A percentile compares a stretch with the other conserved stretches of the same genome.
phyloP scores from a whole-genome alignment of 2,888 invertebrate species.

The Ochlodes sylvanus region DNA sequence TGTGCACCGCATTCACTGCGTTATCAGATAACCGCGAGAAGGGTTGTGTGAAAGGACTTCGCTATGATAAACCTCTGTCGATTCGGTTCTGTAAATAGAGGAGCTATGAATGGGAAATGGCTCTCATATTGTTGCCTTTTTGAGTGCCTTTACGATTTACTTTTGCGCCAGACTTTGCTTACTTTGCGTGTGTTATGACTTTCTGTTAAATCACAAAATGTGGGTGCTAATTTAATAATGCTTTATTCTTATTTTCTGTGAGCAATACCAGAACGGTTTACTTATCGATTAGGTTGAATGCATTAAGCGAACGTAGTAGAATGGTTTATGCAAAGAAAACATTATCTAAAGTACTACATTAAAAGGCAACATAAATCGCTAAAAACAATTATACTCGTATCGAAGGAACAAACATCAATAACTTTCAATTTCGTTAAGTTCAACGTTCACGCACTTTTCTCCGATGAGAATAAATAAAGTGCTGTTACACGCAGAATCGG shows the following conservation, averaged over 20 bases:
- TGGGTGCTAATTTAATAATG: too few species aligned
- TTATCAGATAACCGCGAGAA: slow-evolving; percentile 79
- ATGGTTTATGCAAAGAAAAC: slow-evolving; percentile 7
- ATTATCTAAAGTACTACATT: slow-evolving; percentile 28
- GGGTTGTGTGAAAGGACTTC: slow-evolving; percentile 77
- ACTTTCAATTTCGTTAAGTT: slow-evolving; percentile 42
- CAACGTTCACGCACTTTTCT: slow-evolving; percentile 46
- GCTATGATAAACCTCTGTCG: slow-evolving; percentile 75
- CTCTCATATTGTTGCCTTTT: slow-evolving; percentile 54
- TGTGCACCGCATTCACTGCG: slow-evolving; percentile 75
- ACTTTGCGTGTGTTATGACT: not conserved
- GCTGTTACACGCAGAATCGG: slow-evolving; percentile 72
- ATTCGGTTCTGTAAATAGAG: slow-evolving; percentile 76
- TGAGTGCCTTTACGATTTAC: slow-evolving; percentile 35
- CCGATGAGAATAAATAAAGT: slow-evolving; percentile 70
- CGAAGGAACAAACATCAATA: slow-evolving; percentile 33
- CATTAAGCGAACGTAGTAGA: not conserved
- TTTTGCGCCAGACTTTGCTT: slow-evolving; percentile 20
- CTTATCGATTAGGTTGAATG: not conserved
- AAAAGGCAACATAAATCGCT: slow-evolving; percentile 35
- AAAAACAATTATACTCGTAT: slow-evolving; percentile 34
- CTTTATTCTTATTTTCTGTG: not conserved
- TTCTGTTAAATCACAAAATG: not conserved
- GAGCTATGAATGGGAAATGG: slow-evolving; percentile 77
- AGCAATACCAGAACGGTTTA: not conserved